Percentiles rank a stretch among this genome's conserved stretches.
These are phyloP conservation scores for Lithophane ornitopus DNA, from an alignment of 2,888 invertebrate species.

Conservation along the genomic window DNA sequence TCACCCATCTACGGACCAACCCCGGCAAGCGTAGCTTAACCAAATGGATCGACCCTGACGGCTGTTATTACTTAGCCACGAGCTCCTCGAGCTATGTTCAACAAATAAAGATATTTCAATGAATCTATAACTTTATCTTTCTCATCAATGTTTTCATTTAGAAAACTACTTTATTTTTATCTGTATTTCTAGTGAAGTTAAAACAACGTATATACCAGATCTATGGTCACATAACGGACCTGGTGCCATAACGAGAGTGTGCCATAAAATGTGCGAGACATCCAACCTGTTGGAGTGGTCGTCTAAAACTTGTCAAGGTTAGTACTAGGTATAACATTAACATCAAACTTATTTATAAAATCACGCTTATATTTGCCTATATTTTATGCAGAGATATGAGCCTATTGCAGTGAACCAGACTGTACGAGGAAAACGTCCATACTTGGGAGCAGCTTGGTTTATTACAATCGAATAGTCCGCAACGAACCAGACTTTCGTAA, in stretches of 20 bases:
- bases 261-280: slow-evolving; percentile 88
- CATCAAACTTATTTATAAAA: background rate
- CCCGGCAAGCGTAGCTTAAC: too few species aligned
- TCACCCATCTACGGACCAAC: too few species aligned
- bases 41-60: too few species aligned
- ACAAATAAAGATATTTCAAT: background rate
- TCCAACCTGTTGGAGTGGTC: slow-evolving; percentile 49
- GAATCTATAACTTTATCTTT: background rate
- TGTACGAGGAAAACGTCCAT: too few species aligned
- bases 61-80: too few species aligned
- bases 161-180: background rate
- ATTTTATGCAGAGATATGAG: too few species aligned
- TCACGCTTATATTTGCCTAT: background rate
- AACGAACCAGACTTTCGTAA: background rate
- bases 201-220: slow-evolving; percentile 87
- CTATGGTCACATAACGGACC: slow-evolving; percentile 92
- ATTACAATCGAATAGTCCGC: background rate
- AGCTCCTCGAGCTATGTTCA: background rate
- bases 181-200: slow-evolving; percentile 57
- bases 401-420: background rate
- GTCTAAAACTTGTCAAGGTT: slow-evolving; percentile 55
- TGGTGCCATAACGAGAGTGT: slow-evolving; percentile 92
- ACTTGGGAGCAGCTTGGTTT: too few species aligned
- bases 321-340: background rate
- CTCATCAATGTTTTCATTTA: background rate